These are phyloP conservation scores for Micrasema minimum DNA, from an alignment of 1,140 invertebrate species.

Conservation along the genomic window DNA sequence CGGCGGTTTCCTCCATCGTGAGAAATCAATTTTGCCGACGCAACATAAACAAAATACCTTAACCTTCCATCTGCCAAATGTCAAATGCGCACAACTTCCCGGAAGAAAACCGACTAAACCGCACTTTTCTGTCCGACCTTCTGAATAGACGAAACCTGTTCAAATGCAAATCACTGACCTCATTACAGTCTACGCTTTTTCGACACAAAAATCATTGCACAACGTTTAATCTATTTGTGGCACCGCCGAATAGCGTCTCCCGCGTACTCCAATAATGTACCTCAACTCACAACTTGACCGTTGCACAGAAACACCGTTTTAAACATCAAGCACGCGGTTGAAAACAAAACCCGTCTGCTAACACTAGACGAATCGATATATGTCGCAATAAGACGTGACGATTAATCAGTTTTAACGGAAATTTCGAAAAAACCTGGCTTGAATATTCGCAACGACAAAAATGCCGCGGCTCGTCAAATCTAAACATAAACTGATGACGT, in stretches of 20 bases:
- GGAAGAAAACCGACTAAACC: constrained; percentile 50
- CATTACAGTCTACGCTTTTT: constrained; percentile 53
- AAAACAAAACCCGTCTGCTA: constrained; percentile 55
- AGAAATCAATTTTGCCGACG: constrained; percentile 38
- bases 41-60: constrained; percentile 50
- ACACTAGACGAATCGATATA: constrained; percentile 50
- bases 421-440: constrained; percentile 15
- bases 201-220: constrained; percentile 61
- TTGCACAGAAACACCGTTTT: constrained; percentile 35
- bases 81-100: constrained; percentile 38
- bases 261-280: constrained; percentile 23
- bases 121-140: not conserved
- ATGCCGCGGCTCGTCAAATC: constrained; percentile 41
- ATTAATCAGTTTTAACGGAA: constrained; percentile 29
- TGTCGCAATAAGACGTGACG: constrained; percentile 1
- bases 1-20: constrained; percentile 21
- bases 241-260: constrained; percentile 41
- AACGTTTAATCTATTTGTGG: constrained; percentile 66
- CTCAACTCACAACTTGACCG: constrained; percentile 14
- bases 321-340: constrained; percentile 38
- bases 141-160: constrained; percentile 46
- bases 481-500: constrained; percentile 66
- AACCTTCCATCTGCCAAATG: constrained; percentile 53
- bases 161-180: constrained; percentile 56
- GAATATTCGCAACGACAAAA: constrained; percentile 1